Base-by-base conservation (phyloP, 2,797 vertebrate genomes). In the Furcifer pardalis region DNA sequence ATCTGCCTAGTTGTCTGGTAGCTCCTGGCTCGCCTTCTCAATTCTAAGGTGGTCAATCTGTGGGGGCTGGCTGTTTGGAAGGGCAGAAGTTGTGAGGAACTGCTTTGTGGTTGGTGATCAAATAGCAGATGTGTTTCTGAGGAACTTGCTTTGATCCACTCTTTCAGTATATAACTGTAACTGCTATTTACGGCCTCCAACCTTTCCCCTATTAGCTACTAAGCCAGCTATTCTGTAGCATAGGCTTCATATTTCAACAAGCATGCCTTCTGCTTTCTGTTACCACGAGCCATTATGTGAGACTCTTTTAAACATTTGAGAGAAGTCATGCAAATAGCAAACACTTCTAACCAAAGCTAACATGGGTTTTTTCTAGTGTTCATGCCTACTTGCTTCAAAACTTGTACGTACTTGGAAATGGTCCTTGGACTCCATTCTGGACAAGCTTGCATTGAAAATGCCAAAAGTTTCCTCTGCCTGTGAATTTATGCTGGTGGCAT, bases 361-460 rank as follows among this genome's bases (percentile, higher is more conserved):
- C 32, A n/a, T 27, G 42, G 79, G n/a, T 10, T 21, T 42, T 42
- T 79, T 79, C 63, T 49, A 19, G 17, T 49, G 13, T 46, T 72
- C 40, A 30, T 19, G 32, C 23, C 27, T 59, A 25, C 8, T 37
- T 59, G 25, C 17, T 40, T 30, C 27, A 71, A 56, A 37, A 10
- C 13, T 19, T n/a, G 37, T 5, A 13, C 32, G 30, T n/a, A n/a
- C n/a, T n/a, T 17, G 5, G 27, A 56, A 40, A 32, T 8, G 2
- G 35, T 4, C n/a, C n/a, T 1, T 0, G 23, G 37, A 15, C 23
- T 6, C 23, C 13, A 0, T 1, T 30, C 25, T 89, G 49, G 42
- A 49, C 79, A 40, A 0, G 0, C 35, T 79, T 79, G 46, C 52
- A 56, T 73, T 88, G 74, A 7, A 89, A 87, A 82, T 79, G 85